Evolutionary conservation across 2,888 invertebrate species (phyloP), one percentile per base, ranked within the genome.

Genomic region (Dynastes maya): DNA sequence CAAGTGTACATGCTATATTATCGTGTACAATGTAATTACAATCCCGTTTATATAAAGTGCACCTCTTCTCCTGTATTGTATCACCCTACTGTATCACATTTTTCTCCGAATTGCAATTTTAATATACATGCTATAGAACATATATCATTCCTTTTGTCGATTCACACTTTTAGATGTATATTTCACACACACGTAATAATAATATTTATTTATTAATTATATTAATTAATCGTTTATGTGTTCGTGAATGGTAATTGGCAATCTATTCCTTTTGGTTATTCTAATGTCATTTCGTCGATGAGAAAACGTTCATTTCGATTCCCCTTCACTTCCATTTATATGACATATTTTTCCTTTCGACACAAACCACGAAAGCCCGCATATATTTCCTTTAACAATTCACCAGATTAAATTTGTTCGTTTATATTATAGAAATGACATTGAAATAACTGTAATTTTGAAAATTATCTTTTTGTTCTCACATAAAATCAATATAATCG

Each of bases 91-190:
- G 13, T 27, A 63, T 32, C 71, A 71, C 53, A 29, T 68, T 29
- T 70, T 70, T 71, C 1, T 53, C 71, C n/a, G 22, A 16, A 67
- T 45, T 22, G 67, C 65, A 27, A 76, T 82, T 82, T 85, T 85
- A 85, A 86, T 86, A 86, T 86, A 85, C 72, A 85, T 86, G 76
- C 83, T 86, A 84, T 84, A 82, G 86, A 86, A 86, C 86, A 86
- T 85, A 84, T 79, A 29, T 79, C 72, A 78, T 75, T 79, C 71
- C 37, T 58, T 58, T 58, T 58, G 16, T 72, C 72, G 13, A 72
- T 37, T 72, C 40, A 72, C 55, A 49, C 45, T 13, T 53, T 55
- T 55, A 29, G 29, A 49, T 74, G 16, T 32, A 53, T 51, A 49
- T 76, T 51, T 49, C 29, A 13, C 58, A 80, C 72, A 76, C 76